These are phyloP conservation scores for Danaus chrysippus DNA, from an alignment of 2,888 invertebrate genomes.

Conservation along the genomic window DNA sequence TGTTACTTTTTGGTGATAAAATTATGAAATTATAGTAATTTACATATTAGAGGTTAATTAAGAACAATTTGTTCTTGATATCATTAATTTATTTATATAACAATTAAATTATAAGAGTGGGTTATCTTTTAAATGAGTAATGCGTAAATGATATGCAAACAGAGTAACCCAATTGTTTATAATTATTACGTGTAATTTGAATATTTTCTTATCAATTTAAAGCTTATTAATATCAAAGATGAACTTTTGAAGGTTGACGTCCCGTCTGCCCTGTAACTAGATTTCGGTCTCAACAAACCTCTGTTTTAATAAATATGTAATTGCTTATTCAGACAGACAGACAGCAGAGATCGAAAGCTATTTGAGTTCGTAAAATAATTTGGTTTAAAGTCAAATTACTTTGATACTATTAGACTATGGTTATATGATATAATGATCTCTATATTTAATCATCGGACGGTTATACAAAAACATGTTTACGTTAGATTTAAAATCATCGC, in stretches of 20 bases:
- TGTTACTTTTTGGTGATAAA: too few relatives aligned
- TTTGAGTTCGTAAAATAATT: slow-evolving; percentile 15
- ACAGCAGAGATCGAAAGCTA: slow-evolving; percentile 18
- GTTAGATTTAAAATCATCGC: too few relatives aligned
- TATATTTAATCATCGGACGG: too few relatives aligned
- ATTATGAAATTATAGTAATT: neutral
- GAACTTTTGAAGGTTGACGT: slow-evolving; percentile 48
- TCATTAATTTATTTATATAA: slow-evolving; percentile 22
- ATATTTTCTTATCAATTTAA: neutral
- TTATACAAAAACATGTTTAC: too few relatives aligned
- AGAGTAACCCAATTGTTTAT: neutral
- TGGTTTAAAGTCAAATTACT: slow-evolving; percentile 5
- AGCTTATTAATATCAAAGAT: slow-evolving; percentile 16
- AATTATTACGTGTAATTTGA: neutral
- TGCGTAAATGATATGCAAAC: neutral
- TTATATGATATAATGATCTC: too few relatives aligned
- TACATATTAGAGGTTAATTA: slow-evolving; percentile 25
- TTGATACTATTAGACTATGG: too few relatives aligned
- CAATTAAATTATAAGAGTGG: slow-evolving; percentile 19
- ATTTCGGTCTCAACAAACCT: slow-evolving; percentile 52
- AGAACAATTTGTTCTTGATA: slow-evolving; percentile 25
- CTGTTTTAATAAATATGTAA: slow-evolving; percentile 31
- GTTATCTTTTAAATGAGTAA: slow-evolving; percentile 19
- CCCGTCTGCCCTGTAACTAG: slow-evolving; percentile 41
- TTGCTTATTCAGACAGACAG: slow-evolving; percentile 28